Evolutionary conservation across 2,113 vertebrate species (phyloP).

Genomic region (Mesocricetus auratus): DNA sequence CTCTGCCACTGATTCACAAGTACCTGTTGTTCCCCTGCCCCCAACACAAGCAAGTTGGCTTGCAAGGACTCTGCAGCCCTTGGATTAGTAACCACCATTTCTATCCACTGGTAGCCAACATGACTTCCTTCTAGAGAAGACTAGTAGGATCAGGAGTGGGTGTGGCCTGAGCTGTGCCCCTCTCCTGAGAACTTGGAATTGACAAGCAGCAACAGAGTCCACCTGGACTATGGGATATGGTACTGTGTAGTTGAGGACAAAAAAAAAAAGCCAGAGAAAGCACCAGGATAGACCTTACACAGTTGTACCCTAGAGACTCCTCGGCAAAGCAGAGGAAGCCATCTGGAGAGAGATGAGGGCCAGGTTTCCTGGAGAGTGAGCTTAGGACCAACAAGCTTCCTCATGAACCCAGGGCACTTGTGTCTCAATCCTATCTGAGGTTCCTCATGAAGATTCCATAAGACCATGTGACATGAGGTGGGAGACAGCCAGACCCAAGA

Average conservation of each 20-base stretch:
- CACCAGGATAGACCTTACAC: not conserved
- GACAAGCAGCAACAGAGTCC: not conserved
- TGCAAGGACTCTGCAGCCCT: not conserved
- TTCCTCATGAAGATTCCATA: not conserved
- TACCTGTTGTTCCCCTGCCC: no score
- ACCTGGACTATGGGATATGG: not conserved
- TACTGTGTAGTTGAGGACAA: not conserved
- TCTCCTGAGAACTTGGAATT: not conserved
- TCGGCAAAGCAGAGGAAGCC: not conserved
- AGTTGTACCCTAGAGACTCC: fast-evolving
- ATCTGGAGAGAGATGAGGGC: not conserved
- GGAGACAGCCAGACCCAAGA: not conserved
- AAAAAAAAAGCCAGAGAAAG: not conserved
- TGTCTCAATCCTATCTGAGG: not conserved
- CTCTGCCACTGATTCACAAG: not conserved
- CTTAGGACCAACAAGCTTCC: not conserved
- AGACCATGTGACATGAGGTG: no score
- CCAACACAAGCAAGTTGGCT: no score
- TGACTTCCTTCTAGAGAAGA: not conserved
- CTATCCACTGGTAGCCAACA: not conserved
- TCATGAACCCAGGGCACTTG: no score
- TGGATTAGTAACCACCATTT: not conserved
- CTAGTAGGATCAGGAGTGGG: fast-evolving
- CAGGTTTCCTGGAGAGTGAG: not conserved
- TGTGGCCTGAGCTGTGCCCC: not conserved